Conservation (phyloP, 2,113 vertebrate genomes). For the Tragelaphus scriptus region DNA sequence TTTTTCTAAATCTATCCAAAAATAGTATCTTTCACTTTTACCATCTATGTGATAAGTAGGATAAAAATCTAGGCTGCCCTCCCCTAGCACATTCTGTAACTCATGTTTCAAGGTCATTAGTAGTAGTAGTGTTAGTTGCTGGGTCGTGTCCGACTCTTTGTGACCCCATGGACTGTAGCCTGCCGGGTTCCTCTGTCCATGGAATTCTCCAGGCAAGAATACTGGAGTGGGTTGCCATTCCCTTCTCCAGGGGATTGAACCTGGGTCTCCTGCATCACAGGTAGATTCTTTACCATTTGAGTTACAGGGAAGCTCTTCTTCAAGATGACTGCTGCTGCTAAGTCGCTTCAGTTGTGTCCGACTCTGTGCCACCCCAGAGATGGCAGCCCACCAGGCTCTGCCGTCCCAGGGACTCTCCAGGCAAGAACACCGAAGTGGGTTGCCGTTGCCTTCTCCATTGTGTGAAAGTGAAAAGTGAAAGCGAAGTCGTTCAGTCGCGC, state of each 20-base stretch:
- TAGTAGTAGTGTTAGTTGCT: rapidly evolving
- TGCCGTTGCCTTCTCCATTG: too few relatives aligned
- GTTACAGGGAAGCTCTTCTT: not conserved
- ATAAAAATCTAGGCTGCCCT: not conserved
- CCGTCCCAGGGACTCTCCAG: too few relatives aligned
- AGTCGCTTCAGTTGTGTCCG: too few relatives aligned
- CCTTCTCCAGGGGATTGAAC: not conserved
- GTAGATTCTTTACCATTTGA: not conserved
- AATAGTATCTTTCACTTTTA: not conserved
- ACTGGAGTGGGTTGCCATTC: not conserved
- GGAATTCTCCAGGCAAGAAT: not conserved
- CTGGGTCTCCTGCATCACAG: not conserved
- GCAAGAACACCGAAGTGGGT: too few relatives aligned
- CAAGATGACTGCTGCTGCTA: not conserved
- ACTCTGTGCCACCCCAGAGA: too few relatives aligned
- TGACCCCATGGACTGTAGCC: not conserved
- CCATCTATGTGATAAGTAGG: not conserved
- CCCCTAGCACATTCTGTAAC: not conserved
- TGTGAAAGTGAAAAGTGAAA: too few relatives aligned
- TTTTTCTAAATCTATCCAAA: not conserved
- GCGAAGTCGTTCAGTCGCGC: too few relatives aligned
- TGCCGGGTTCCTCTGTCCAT: not conserved
- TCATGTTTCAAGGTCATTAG: not conserved
- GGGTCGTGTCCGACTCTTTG: rapidly evolving
- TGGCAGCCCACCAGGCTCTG: too few relatives aligned